phyloP scores from a whole-genome alignment of 2,797 vertebrate genomes.

The Epinephelus coioides region DNA sequence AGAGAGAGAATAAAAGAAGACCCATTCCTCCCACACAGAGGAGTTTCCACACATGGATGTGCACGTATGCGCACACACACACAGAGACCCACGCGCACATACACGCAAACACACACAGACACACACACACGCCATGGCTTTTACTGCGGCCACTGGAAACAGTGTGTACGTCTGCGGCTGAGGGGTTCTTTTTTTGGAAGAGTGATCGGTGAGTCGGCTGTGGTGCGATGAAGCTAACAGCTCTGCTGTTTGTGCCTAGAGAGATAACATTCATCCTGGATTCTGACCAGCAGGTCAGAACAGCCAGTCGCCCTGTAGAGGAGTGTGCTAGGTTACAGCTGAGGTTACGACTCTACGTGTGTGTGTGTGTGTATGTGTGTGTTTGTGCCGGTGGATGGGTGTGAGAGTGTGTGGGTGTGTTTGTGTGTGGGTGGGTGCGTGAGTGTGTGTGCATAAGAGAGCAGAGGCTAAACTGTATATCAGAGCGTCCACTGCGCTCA shows the following conservation, averaged over 20 bases:
- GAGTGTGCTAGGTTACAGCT: constrained; percentile 78
- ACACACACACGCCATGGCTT: constrained; percentile 68
- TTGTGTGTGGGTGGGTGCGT: constrained; percentile 48
- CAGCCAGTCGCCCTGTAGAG: constrained; percentile 62
- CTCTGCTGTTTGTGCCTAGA: constrained; percentile 80
- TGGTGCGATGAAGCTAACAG: constrained; percentile 67
- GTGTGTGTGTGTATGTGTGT: constrained; percentile 25
- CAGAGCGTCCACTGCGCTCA: constrained; percentile 54
- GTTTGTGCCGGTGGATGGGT: constrained; percentile 29
- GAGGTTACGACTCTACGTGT: constrained; percentile 64
- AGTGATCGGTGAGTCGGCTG: constrained; percentile 67
- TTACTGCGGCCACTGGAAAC: constrained; percentile 70
- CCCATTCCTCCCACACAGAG: constrained; percentile 67
- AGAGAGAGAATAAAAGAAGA: constrained; percentile 81
- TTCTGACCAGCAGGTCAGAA: constrained; percentile 73
- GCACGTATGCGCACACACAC: constrained; percentile 36
- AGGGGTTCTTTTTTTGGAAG: constrained; percentile 67
- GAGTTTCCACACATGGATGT: constrained; percentile 62
- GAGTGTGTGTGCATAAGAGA: constrained; percentile 70
- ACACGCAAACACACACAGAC: constrained; percentile 17
- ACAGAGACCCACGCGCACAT: constrained; percentile 19
- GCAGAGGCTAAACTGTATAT: constrained; percentile 66
- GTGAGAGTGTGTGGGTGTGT: constrained; percentile 34
- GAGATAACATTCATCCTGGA: constrained; percentile 82
- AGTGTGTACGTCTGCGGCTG: constrained; percentile 73